These are phyloP conservation scores for Mythimna pallens DNA, from an alignment of 2,888 invertebrate genomes.

Conservation along the genomic window DNA sequence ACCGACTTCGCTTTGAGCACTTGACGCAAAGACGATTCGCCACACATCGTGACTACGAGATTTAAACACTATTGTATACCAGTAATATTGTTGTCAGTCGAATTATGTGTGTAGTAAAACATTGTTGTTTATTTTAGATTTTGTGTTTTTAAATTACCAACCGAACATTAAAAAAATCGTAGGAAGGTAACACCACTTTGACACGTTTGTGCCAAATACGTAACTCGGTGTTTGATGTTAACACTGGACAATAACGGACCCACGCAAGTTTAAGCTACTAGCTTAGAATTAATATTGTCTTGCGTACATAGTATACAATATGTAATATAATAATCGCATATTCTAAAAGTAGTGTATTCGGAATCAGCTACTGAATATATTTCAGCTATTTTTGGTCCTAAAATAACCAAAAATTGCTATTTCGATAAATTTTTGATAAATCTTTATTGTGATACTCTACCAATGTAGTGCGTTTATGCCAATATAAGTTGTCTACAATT, in stretches of 20 bases:
- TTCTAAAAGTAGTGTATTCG: no score
- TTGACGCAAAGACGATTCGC: conserved; percentile 23
- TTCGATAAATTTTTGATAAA: no score
- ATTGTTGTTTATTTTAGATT: conserved; percentile 1
- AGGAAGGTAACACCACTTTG: background rate
- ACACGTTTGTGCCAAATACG: background rate
- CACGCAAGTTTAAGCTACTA: background rate
- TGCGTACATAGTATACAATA: no score
- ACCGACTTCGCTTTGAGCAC: conserved; percentile 19
- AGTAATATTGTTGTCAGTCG: background rate
- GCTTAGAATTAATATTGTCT: background rate
- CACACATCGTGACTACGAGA: conserved; percentile 27
- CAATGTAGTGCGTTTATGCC: no score
- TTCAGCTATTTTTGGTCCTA: no score
- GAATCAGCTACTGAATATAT: no score
- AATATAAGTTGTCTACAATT: no score
- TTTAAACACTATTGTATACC: conserved; percentile 25
- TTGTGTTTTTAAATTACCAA: background rate
- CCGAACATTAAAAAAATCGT: background rate
- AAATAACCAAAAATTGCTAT: no score
- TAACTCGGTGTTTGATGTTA: no score
- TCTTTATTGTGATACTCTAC: no score
- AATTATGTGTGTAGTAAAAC: conserved; percentile 14
- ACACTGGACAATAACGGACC: background rate
- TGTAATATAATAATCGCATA: no score